A percentile compares a stretch with the other conserved stretches of the same genome.
Evolutionary conservation across 2,797 vertebrate species (phyloP).

Genomic region (Tapirus indicus): DNA sequence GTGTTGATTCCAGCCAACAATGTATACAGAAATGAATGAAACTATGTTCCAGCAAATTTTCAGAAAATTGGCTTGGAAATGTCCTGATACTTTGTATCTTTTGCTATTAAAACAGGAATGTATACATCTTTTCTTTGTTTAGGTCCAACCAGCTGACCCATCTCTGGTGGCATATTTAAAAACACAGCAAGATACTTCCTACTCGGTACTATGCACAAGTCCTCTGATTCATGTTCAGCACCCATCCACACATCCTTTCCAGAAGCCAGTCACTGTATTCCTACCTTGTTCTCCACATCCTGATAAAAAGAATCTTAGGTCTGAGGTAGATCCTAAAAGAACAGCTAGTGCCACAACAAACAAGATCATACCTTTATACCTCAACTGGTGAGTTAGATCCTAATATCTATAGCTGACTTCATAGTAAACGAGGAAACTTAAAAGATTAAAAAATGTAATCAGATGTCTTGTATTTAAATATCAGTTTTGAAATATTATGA

Average conservation of each 20-base stretch:
- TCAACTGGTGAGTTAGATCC: slow-evolving; percentile 80
- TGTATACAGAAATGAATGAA: neutral
- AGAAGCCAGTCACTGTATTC: slow-evolving; percentile 89
- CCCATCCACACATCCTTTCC: slow-evolving; percentile 89
- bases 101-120: neutral
- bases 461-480: neutral
- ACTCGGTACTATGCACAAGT: slow-evolving; percentile 90
- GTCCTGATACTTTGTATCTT: neutral
- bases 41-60: neutral
- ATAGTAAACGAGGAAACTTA: neutral
- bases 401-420: neutral
- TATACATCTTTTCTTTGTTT: slow-evolving; percentile 32
- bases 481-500: slow-evolving; percentile 3
- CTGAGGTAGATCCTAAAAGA: slow-evolving; percentile 81
- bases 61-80: neutral
- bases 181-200: slow-evolving; percentile 88
- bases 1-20: neutral
- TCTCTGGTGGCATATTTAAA: slow-evolving; percentile 90
- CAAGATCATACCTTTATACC: slow-evolving; percentile 73
- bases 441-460: neutral
- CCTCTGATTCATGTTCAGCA: slow-evolving; percentile 91
- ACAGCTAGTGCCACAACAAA: slow-evolving; percentile 67
- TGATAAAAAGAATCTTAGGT: slow-evolving; percentile 86
- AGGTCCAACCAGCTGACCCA: slow-evolving; percentile 93
- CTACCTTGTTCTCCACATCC: slow-evolving; percentile 92